These are phyloP conservation scores for Baronia brevicornis DNA, from an alignment of 2,888 invertebrate genomes.

Conservation along the genomic window DNA sequence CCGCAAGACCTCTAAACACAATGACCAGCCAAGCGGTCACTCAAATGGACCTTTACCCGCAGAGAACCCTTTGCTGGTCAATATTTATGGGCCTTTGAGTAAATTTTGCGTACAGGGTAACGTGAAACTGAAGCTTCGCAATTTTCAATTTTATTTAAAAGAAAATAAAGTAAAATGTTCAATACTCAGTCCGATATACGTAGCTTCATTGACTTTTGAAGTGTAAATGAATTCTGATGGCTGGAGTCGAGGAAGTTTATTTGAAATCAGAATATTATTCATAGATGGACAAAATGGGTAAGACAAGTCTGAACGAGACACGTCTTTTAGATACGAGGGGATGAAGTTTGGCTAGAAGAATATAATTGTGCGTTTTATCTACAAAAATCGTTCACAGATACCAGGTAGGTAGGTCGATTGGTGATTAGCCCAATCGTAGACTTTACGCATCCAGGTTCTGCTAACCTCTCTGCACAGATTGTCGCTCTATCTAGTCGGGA, in stretches of 20 bases:
- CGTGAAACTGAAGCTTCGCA: constrained; percentile 4
- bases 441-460: too few species aligned
- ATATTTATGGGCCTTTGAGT: constrained; percentile 50
- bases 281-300: too few species aligned
- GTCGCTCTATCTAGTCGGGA: too few species aligned
- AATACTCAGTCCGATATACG: neutral
- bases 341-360: too few species aligned
- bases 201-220: constrained; percentile 3
- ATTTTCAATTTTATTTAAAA: constrained; percentile 7
- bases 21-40: constrained; percentile 38
- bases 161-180: neutral
- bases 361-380: too few species aligned
- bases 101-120: constrained; percentile 35
- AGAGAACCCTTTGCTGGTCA: constrained; percentile 47
- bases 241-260: neutral
- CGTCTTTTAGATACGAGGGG: too few species aligned
- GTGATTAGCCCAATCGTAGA: too few species aligned
- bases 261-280: too few species aligned
- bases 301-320: too few species aligned
- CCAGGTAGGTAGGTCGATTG: too few species aligned
- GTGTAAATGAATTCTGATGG: constrained; percentile 5
- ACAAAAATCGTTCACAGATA: too few species aligned
- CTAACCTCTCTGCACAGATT: too few species aligned
- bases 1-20: constrained; percentile 25
- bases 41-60: constrained; percentile 43